Conservation (phyloP, 2,888 invertebrate genomes). For the Cheilosia variabilis region DNA sequence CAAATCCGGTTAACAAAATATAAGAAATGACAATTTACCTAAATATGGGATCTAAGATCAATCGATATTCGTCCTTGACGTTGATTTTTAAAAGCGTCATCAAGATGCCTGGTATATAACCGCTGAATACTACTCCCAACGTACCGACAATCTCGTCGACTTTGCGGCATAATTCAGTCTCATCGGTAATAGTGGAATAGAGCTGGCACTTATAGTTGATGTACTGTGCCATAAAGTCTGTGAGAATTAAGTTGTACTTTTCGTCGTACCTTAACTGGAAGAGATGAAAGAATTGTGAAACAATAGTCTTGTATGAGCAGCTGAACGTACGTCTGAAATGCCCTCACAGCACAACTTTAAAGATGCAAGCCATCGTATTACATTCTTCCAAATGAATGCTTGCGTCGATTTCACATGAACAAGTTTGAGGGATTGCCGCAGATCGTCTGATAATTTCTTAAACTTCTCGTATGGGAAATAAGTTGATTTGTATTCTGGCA, state of each 20-base stretch:
- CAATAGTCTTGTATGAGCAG: background rate
- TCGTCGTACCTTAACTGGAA: slow-evolving; percentile 66
- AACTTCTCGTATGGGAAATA: slow-evolving; percentile 67
- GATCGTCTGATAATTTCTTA: slow-evolving; percentile 42
- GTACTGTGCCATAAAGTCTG: slow-evolving; percentile 73
- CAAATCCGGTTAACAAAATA: background rate
- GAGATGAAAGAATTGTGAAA: background rate
- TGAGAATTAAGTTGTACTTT: slow-evolving; percentile 70
- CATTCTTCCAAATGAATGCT: slow-evolving; percentile 71
- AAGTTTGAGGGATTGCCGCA: slow-evolving; percentile 36
- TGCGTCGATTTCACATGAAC: slow-evolving; percentile 39
- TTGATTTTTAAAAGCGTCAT: slow-evolving; percentile 70
- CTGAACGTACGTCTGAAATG: slow-evolving; percentile 61
- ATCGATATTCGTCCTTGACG: slow-evolving; percentile 45
- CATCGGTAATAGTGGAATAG: slow-evolving; percentile 37
- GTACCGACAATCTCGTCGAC: slow-evolving; percentile 60
- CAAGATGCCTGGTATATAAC: slow-evolving; percentile 61
- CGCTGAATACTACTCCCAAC: slow-evolving; percentile 60
- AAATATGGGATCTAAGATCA: slow-evolving; percentile 74
- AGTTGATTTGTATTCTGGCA: slow-evolving; percentile 28
- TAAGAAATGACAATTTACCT: slow-evolving; percentile 30
- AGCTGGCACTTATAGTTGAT: slow-evolving; percentile 71
- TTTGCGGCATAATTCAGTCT: slow-evolving; percentile 34
- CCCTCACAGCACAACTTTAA: slow-evolving; percentile 63
- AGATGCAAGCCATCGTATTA: slow-evolving; percentile 70